Evolutionary conservation across 2,888 invertebrate species (phyloP), one percentile per base, ranked within the genome.

Genomic region (Antitype chi): DNA sequence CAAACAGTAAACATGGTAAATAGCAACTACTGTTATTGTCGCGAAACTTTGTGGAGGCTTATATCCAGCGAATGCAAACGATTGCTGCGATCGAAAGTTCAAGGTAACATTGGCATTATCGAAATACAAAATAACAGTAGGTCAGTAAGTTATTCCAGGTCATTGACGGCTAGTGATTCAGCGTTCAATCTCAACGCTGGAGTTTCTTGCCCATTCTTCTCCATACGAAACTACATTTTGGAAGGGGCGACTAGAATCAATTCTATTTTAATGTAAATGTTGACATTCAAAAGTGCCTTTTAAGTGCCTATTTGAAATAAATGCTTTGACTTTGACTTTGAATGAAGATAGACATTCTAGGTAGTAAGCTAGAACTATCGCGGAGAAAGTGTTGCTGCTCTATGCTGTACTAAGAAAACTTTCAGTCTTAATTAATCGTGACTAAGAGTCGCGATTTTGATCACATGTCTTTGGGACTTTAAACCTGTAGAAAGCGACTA

Each of bases 291-390:
- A n/a, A n/a, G n/a, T n/a, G n/a, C n/a, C n/a, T n/a, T n/a, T n/a
- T n/a, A n/a, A n/a, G n/a, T n/a, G n/a, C n/a, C n/a, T n/a, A n/a
- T n/a, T n/a, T n/a, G n/a, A n/a, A n/a, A n/a, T n/a, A n/a, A n/a
- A n/a, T n/a, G n/a, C n/a, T n/a, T n/a, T n/a, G n/a, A n/a, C n/a
- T n/a, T n/a, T n/a, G n/a, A n/a, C n/a, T n/a, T n/a, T 59, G 47
- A 67, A 70, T 38, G 47, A 66, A 68, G n/a, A 8, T 57, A 9
- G 38, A 32, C 64, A 47, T 62, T 53, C 59, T 38, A 43, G 9
- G 9, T 47, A 59, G 76, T 28, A 55, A 76, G 66, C 67, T 74
- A 57, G 47, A 82, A 88, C 91, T 90, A 89, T 90, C 90, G 74
- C 77, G 76, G 83, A 87, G 89, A 89, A 88, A 90, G 88, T 83